A percentile compares a stretch with the other conserved stretches of the same genome.
phyloP scores from a whole-genome alignment of 2,113 vertebrate genomes.

The Labeo catla region DNA sequence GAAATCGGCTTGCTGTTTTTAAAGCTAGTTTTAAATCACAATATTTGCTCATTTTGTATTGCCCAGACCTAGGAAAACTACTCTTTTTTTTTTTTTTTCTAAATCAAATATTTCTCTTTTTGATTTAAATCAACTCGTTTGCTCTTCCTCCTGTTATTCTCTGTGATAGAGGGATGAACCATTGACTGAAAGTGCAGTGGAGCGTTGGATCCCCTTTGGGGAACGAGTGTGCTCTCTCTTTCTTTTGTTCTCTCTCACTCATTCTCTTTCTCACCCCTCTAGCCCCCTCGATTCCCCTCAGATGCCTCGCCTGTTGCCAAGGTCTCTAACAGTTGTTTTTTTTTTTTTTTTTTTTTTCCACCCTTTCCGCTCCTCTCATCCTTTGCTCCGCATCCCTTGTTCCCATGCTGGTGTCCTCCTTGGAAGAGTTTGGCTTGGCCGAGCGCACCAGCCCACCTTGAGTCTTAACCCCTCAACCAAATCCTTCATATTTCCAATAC shows the following conservation, averaged over 20 bases:
- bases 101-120: constrained; percentile 20
- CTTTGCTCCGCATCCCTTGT: constrained; percentile 14
- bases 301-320: constrained; percentile 22
- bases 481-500: constrained; percentile 18
- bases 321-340: background rate
- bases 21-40: background rate
- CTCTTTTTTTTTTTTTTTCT: background rate
- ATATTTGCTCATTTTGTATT: background rate
- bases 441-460: constrained; percentile 50
- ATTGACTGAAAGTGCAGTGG: constrained; percentile 59
- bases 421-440: constrained; percentile 50
- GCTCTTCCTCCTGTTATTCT: constrained; percentile 11
- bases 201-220: constrained; percentile 58
- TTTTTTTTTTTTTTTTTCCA: background rate
- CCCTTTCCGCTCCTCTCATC: background rate
- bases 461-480: background rate
- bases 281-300: constrained; percentile 30
- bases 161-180: constrained; percentile 56
- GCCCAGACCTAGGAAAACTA: too few relatives aligned
- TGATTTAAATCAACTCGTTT: constrained; percentile 5
- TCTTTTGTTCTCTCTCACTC: constrained; percentile 34
- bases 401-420: constrained; percentile 55
- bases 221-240: constrained; percentile 50
- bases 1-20: background rate
- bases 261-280: constrained; percentile 11